Conservation (phyloP, 2,797 vertebrate species). For the Sebastes steindachneri region DNA sequence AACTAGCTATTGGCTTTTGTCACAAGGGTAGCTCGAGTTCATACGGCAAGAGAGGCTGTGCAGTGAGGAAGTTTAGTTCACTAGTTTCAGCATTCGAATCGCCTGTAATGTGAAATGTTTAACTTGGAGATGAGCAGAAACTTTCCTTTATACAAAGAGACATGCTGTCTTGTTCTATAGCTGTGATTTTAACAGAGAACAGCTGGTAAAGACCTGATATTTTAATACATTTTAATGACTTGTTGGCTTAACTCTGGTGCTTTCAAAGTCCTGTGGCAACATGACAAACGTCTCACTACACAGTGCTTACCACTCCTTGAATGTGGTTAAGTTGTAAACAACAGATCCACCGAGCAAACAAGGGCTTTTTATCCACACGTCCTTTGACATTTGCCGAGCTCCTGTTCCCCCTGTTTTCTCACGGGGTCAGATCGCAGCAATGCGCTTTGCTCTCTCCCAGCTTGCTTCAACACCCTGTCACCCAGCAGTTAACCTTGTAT, state of each 20-base stretch:
- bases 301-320: constrained; percentile 15
- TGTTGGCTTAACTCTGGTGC: neutral
- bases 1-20: constrained; percentile 48
- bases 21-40: constrained; percentile 34
- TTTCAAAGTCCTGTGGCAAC: neutral
- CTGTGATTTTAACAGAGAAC: neutral
- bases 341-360: constrained; percentile 66
- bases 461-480: constrained; percentile 70
- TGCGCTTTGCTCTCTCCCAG: constrained; percentile 33
- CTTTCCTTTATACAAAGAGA: fast-evolving
- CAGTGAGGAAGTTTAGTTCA: neutral
- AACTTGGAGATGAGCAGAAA: neutral
- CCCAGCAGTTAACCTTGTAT: constrained; percentile 65
- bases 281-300: neutral
- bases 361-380: constrained; percentile 61
- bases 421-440: constrained; percentile 70
- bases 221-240: neutral
- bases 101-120: neutral
- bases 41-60: neutral
- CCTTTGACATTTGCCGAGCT: constrained; percentile 67
- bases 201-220: neutral
- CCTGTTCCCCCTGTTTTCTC: constrained; percentile 63
- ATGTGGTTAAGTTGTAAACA: constrained; percentile 68
- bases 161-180: neutral
- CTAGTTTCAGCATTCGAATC: neutral